A percentile compares a stretch with the other conserved stretches of the same genome.
These are phyloP conservation scores for Chloebia gouldiae DNA, from an alignment of 2,113 vertebrate genomes.

Conservation along the genomic window DNA sequence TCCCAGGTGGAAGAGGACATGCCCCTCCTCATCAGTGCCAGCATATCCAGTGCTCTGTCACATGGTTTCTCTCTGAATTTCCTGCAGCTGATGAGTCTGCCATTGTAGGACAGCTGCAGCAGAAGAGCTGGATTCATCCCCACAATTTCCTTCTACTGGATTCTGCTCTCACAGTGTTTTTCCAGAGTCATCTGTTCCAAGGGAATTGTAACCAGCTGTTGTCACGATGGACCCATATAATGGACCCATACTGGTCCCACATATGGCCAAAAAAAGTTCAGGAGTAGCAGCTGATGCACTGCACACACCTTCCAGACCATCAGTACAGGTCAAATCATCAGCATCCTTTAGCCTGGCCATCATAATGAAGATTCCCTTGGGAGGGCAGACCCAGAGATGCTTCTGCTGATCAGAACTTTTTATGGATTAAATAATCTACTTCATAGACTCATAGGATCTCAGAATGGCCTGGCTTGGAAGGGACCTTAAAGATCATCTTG, in stretches of 20 bases:
- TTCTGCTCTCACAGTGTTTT: not conserved
- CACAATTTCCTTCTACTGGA: not conserved
- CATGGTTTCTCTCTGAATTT: not conserved
- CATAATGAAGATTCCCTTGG: not conserved
- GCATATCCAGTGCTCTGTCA: not conserved
- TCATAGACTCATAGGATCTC: not conserved
- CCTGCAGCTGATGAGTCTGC: not conserved
- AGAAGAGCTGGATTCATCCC: not conserved
- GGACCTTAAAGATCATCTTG: not conserved
- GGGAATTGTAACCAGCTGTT: not conserved
- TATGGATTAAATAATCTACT: not conserved
- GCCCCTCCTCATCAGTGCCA: not conserved
- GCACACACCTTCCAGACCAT: not conserved
- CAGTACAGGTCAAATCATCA: not conserved
- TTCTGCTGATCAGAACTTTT: not conserved
- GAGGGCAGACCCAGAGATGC: not conserved
- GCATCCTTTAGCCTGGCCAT: not conserved
- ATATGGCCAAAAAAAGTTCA: not conserved
- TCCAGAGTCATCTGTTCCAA: not conserved
- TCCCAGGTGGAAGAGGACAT: not conserved
- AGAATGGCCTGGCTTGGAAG: not conserved
- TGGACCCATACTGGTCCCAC: not conserved
- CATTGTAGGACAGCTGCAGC: not conserved
- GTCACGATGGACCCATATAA: not conserved
- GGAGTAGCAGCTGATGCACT: not conserved